Evolutionary conservation across 2,888 invertebrate species (phyloP).

Genomic region (Synergus umbraculus): DNA sequence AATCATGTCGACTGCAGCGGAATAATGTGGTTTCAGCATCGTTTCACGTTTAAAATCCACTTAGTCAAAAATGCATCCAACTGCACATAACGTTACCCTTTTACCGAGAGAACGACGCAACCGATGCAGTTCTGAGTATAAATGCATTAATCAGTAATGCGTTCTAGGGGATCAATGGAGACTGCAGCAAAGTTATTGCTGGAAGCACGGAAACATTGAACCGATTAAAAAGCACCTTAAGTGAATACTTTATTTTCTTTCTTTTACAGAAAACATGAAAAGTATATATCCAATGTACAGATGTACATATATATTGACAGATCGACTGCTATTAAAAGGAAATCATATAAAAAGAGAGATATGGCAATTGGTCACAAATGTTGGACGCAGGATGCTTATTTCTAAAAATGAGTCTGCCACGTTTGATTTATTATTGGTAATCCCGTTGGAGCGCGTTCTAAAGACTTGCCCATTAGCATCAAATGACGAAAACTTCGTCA

Average conservation of each 20-base stretch:
- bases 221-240: neutral
- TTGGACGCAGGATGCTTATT: too few relatives aligned
- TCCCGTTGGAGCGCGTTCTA: slow-evolving; percentile 66
- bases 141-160: slow-evolving; percentile 53
- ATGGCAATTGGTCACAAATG: too few relatives aligned
- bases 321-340: too few relatives aligned
- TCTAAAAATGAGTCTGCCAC: slow-evolving; percentile 67
- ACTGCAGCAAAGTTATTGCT: neutral
- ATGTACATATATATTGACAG: too few relatives aligned
- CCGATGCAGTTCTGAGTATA: slow-evolving; percentile 49
- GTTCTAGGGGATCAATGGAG: neutral
- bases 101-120: slow-evolving; percentile 40
- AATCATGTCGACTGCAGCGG: slow-evolving; percentile 73
- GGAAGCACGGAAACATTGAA: neutral
- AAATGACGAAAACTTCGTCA: slow-evolving; percentile 71
- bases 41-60: slow-evolving; percentile 71
- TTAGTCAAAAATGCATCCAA: slow-evolving; percentile 70
- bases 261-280: too few relatives aligned
- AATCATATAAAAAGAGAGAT: too few relatives aligned
- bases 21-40: slow-evolving; percentile 70
- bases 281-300: too few relatives aligned
- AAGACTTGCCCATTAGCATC: slow-evolving; percentile 69
- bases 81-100: slow-evolving; percentile 53
- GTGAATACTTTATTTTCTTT: too few relatives aligned
- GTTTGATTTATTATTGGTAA: slow-evolving; percentile 73